Evolutionary conservation across 2,797 vertebrate genomes (phyloP), one percentile per base, ranked within the genome.

Genomic region (Cynodonichthys magdalenae): DNA sequence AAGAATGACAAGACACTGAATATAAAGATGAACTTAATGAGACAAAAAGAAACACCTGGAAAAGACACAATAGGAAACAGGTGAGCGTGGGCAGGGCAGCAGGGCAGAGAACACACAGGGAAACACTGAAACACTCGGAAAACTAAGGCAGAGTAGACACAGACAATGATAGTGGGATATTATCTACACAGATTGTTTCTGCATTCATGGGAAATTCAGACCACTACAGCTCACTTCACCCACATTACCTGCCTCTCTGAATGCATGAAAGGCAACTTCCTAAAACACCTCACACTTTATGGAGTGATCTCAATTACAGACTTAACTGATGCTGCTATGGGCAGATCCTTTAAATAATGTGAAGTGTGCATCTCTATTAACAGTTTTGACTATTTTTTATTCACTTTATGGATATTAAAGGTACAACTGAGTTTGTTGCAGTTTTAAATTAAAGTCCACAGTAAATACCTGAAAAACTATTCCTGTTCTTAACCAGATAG

Each of bases 361-460:
- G 50, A 3, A 52, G 28, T 27, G n/a, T 27, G 31, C 15, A 34
- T 27, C 11, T 34, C 28, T 8, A 12, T 31, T n/a, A 53, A 29
- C 31, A 3, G 31, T 53, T 34, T 53, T 11, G n/a, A 34, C 28
- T 34, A 34, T 53, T 34, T 53, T 53, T 28, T 29, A 28, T 34
- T 6, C 29, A 53, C 51, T 53, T 53, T 28, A 53, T 18, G 34
- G 51, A n/a, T 18, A 53, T 53, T 36, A 34, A n/a, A 3, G 29
- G 29, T 29, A 12, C n/a, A 36, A 9, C 17, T 14, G 51, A 19
- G 29, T 19, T 53, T 36, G 18, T 11, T 36, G 14, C 29, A 1
- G 12, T 53, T 53, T 53, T 34, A 36, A 53, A 80, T 31, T 31
- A 6, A 31, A 31, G 5, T 29, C 28, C 29, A 31, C 29, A 31